Conservation (phyloP, 2,888 invertebrate species). For the Ophion costatus region DNA sequence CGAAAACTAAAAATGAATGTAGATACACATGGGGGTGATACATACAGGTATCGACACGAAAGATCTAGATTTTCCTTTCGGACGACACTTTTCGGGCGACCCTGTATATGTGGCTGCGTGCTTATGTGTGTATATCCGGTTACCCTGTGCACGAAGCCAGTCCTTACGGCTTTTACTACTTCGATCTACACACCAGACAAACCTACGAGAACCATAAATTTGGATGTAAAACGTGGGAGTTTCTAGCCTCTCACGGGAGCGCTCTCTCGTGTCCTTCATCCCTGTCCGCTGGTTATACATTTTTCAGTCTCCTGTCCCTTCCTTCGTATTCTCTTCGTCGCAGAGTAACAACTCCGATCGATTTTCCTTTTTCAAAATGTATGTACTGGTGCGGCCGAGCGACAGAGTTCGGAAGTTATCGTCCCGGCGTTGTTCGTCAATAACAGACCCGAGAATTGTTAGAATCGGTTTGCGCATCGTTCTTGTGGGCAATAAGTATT, state of each 20-base stretch:
- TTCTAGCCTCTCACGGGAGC: slow-evolving; percentile 33
- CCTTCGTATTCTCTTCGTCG: neutral
- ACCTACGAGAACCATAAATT: slow-evolving; percentile 38
- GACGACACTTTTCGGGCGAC: too few relatives aligned
- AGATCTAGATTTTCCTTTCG: too few relatives aligned
- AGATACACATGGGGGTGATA: neutral
- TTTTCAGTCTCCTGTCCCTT: neutral
- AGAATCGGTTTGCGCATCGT: neutral
- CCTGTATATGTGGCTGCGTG: too few relatives aligned
- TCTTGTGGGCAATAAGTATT: neutral
- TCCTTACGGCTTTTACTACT: slow-evolving; percentile 51
- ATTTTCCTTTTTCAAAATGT: slow-evolving; percentile 8
- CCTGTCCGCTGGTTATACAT: neutral
- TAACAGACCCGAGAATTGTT: neutral
- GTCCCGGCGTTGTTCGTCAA: neutral
- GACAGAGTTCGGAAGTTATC: neutral
- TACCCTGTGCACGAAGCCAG: slow-evolving; percentile 1
- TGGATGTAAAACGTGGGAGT: slow-evolving; percentile 47
- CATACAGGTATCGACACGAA: neutral
- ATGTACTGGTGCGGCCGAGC: neutral
- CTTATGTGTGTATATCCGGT: neutral
- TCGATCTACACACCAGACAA: slow-evolving; percentile 44
- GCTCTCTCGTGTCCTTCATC: slow-evolving; percentile 15
- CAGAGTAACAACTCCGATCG: slow-evolving; percentile 23
- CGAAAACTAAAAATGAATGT: neutral